Conservation (phyloP, 2,797 vertebrate species). For the Spatula versicolor region DNA sequence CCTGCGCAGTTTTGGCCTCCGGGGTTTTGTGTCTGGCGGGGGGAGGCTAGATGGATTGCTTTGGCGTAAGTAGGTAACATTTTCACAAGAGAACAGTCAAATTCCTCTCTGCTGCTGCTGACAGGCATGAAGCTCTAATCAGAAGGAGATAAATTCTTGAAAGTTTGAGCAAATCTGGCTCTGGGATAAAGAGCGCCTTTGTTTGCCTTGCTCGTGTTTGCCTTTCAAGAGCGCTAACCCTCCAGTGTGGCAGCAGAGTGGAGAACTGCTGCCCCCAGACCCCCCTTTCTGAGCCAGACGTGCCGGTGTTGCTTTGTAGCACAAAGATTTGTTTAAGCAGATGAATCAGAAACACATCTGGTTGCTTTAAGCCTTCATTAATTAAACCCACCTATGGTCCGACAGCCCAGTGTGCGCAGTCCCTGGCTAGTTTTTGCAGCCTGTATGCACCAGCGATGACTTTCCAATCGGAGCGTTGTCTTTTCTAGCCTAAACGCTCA, state of each 20-base stretch:
- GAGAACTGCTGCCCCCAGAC: not conserved
- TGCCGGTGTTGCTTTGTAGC: not conserved
- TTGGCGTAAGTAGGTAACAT: conserved; percentile 36
- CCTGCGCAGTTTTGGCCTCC: not conserved
- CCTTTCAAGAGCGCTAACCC: not conserved
- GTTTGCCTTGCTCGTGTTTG: not conserved
- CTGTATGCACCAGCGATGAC: conserved; percentile 43
- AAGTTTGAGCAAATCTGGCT: not conserved
- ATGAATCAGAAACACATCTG: conserved; percentile 19
- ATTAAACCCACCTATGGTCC: conserved; percentile 33
- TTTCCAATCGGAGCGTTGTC: conserved; percentile 34
- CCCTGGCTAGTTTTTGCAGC: conserved; percentile 42
- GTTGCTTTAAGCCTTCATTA: conserved; percentile 43
- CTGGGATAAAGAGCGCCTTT: not conserved
- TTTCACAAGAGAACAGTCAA: conserved; percentile 68
- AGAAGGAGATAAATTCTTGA: conserved; percentile 3
- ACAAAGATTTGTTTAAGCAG: conserved; percentile 9
- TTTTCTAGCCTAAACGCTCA: conserved; percentile 42
- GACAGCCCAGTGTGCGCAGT: conserved; percentile 16
- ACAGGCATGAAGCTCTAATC: not conserved
- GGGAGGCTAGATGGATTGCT: not conserved
- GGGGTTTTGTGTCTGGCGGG: not conserved
- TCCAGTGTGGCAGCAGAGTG: not conserved
- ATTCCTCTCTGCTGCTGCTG: not conserved
- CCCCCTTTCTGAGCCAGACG: not conserved